These are phyloP conservation scores for Heliothis peltigera DNA, from an alignment of 2,888 invertebrate species.

Conservation along the genomic window DNA sequence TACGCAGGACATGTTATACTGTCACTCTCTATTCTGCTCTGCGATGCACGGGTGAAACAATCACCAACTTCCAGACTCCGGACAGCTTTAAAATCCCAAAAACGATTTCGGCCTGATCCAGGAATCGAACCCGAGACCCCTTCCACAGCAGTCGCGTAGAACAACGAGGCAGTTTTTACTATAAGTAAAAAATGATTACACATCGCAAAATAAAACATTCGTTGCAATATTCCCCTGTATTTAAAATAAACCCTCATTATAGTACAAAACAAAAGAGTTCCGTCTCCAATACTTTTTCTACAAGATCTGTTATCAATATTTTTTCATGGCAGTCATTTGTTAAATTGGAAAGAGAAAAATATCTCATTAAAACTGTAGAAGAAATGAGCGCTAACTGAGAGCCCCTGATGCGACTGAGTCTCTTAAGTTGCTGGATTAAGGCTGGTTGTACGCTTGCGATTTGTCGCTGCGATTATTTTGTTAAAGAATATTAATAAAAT, in stretches of 20 bases:
- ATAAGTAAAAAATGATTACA: not conserved
- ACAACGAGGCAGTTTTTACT: no score
- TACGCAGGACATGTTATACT: no score
- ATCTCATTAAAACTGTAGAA: conserved; percentile 66
- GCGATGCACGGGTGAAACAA: no score
- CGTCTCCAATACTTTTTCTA: conserved; percentile 12
- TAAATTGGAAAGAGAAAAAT: conserved; percentile 56
- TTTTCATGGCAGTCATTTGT: conserved; percentile 57
- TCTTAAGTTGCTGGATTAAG: conserved; percentile 42
- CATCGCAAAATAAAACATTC: not conserved
- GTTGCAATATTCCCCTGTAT: not conserved
- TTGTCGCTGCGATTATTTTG: conserved; percentile 27
- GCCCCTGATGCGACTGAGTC: conserved; percentile 40
- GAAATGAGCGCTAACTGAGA: conserved; percentile 53
- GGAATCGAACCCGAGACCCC: no score
- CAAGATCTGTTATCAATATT: conserved; percentile 46
- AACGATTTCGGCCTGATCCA: no score
- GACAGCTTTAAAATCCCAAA: no score
- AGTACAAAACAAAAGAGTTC: conserved; percentile 13
- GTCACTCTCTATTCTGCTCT: no score
- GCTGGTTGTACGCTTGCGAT: conserved; percentile 5
- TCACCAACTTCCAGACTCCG: no score
- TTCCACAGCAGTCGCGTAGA: no score
- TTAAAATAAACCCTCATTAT: not conserved
- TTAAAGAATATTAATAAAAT: no score